Conservation (phyloP, 2,797 vertebrate species). For the Pogonophryne albipinna region DNA sequence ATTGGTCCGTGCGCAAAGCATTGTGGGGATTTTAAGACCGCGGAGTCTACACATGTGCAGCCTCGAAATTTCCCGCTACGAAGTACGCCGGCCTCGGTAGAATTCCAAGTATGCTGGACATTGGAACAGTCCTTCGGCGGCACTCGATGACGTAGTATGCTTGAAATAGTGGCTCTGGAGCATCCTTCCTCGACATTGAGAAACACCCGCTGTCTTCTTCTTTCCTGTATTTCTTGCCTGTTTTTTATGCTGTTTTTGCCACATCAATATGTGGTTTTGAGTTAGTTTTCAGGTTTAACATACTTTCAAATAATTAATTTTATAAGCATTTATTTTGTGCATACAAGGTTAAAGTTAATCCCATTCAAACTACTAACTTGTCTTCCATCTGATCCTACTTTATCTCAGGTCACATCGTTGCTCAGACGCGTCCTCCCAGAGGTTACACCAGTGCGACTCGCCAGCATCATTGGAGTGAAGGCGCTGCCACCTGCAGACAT, state of each 20-base stretch:
- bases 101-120: too few relatives aligned
- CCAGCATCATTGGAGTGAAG: conserved; percentile 98
- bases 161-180: too few relatives aligned
- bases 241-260: neutral
- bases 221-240: neutral
- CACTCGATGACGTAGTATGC: too few relatives aligned
- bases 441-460: conserved; percentile 95
- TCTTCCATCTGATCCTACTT: conserved; percentile 1
- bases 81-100: too few relatives aligned
- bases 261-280: neutral
- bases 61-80: too few relatives aligned
- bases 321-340: neutral
- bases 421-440: conserved; percentile 96
- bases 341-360: neutral
- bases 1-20: too few relatives aligned
- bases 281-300: neutral
- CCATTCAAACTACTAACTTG: neutral
- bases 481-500: conserved; percentile 98
- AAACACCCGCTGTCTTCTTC: neutral
- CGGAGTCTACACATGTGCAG: too few relatives aligned
- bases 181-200: too few relatives aligned
- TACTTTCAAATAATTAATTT: neutral
- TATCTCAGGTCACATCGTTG: conserved; percentile 93
- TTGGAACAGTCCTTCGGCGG: too few relatives aligned
- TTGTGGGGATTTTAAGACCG: too few relatives aligned